phyloP scores from a whole-genome alignment of 2,888 invertebrate genomes.

The Seira musarum region DNA sequence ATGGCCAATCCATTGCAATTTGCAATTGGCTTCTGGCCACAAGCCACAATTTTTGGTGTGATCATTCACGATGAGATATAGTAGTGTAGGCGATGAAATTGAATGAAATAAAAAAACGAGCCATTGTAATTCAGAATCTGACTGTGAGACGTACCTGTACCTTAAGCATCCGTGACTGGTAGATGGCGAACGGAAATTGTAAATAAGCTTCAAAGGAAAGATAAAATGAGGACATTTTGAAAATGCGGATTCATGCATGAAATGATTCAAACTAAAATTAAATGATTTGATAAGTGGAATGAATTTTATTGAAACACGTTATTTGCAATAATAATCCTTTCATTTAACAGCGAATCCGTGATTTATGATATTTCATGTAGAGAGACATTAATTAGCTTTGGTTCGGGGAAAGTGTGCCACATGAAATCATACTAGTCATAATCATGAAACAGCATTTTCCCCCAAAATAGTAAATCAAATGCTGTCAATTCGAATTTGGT shows the following conservation, averaged over 20 bases:
- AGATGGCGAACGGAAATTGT: too few species aligned
- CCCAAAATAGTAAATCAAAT: too few species aligned
- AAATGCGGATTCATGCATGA: conserved; percentile 1
- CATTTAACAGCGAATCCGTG: too few species aligned
- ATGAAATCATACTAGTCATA: background rate
- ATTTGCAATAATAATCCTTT: too few species aligned
- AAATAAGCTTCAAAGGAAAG: background rate
- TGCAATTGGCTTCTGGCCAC: background rate
- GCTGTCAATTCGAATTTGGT: background rate
- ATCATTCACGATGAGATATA: too few species aligned
- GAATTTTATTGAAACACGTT: too few species aligned
- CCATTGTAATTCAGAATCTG: background rate
- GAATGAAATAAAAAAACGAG: too few species aligned
- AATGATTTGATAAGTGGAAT: background rate
- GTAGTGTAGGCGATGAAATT: conserved; percentile 19
- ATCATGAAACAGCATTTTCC: conserved; percentile 16
- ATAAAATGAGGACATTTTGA: conserved; percentile 6
- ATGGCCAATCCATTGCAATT: too few species aligned
- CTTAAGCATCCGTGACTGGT: background rate
- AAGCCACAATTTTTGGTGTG: background rate
- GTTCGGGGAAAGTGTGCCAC: conserved; percentile 19
- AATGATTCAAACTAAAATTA: background rate
- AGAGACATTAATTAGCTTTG: too few species aligned
- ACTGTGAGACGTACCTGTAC: background rate
- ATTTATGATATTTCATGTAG: too few species aligned